Evolutionary conservation across 2,113 vertebrate species (phyloP), one percentile per base, ranked within the genome.

Genomic region (Dasyornis broadbenti): DNA sequence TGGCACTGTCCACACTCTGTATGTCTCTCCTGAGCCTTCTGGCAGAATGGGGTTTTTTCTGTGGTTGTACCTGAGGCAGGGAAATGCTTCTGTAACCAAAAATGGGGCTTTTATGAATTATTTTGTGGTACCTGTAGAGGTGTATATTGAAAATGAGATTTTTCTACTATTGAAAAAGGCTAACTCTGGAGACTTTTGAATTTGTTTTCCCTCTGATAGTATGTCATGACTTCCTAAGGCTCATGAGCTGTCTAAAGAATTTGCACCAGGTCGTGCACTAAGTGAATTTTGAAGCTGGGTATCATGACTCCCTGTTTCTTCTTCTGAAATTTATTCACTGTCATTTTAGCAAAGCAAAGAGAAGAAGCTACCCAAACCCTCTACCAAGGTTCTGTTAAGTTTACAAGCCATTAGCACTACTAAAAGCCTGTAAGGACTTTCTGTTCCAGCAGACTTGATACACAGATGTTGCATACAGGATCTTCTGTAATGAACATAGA

Each of bases 1-100:
- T 45, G 44, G 27, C 6, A 7, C 39, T 45, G 59, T 21, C 18
- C 5, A 2, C 21, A 14, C 8, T 50, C 73, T 4, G 0, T 26
- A 7, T 13, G 11, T 53, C 24, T 57, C n/a, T 73, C 24, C 31
- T 57, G 53, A 77, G 24, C 15, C 11, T 15, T 23, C 15, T 45
- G 37, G 22, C 37, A 70, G n/a, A 72, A 54, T 8, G 7, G 4
- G 4, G 0, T 27, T 65, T 12, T 73, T 91, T 80, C 77, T 47
- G 7, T 23, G 30, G 28, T 26, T 47, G 63, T 45, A 39, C 24
- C 31, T 73, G 27, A 40, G 66, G 7, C 17, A 63, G 11, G 20
- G 10, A 69, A 82, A 60, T 61, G 30, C 18, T 91, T 3, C 50
- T 54, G 13, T 83, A 86, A 61, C 8, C 70, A 45, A 63, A 89